phyloP scores from a whole-genome alignment of 2,113 vertebrate species.

The Strigops habroptila region DNA sequence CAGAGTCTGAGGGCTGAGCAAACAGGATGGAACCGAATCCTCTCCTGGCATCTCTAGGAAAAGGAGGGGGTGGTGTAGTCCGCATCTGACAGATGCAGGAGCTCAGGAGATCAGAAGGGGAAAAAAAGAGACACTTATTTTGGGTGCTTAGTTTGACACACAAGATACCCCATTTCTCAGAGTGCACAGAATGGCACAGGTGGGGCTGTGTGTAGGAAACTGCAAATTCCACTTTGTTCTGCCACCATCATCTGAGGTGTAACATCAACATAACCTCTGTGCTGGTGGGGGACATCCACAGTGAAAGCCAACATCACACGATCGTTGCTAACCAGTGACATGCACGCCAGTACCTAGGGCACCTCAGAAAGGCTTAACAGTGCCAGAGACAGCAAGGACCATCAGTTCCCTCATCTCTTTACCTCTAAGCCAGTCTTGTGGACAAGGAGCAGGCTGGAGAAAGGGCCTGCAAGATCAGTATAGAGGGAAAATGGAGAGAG shows the following conservation, averaged over 20 bases:
- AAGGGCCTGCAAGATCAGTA: not conserved
- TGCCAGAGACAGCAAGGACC: not conserved
- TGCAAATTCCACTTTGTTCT: not conserved
- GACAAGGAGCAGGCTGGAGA: not conserved
- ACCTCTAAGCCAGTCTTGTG: not conserved
- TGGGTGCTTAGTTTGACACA: not conserved
- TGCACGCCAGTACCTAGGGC: not conserved
- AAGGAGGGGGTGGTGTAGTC: not conserved
- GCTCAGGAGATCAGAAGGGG: not conserved
- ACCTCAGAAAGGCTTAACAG: not conserved
- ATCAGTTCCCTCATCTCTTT: not conserved
- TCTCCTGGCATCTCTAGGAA: not conserved
- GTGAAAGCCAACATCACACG: not conserved
- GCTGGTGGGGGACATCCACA: not conserved
- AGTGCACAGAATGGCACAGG: not conserved
- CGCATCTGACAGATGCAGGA: not conserved
- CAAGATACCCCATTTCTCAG: not conserved
- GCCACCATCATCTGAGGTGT: not conserved
- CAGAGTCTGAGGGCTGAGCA: constrained; percentile 18
- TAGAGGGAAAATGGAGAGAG: not conserved
- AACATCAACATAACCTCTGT: not conserved
- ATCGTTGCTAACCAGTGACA: accelerated
- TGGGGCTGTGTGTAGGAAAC: not conserved
- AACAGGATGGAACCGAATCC: not conserved
- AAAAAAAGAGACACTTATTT: not conserved